Percentiles rank a stretch among this genome's conserved stretches.
phyloP scores from a whole-genome alignment of 2,113 vertebrate genomes.

The Protobothrops flavoviridis region DNA sequence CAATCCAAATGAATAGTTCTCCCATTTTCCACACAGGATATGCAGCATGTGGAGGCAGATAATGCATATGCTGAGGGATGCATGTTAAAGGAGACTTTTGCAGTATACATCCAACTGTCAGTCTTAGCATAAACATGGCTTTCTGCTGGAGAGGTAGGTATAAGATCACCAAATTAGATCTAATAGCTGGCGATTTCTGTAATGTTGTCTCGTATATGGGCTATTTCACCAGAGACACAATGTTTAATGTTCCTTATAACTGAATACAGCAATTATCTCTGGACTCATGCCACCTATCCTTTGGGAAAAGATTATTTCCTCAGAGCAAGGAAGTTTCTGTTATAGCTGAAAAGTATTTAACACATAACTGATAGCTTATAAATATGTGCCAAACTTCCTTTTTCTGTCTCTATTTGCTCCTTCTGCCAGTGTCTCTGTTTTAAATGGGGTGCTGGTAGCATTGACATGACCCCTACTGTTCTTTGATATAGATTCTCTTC shows the following conservation, averaged over 20 bases:
- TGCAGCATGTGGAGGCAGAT: not conserved
- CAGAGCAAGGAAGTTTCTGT: not conserved
- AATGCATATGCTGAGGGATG: not conserved
- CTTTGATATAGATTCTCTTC: not conserved
- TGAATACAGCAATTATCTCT: not conserved
- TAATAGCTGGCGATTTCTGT: not conserved
- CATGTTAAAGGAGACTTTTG: not conserved
- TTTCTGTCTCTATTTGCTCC: not conserved
- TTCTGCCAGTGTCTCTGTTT: not conserved
- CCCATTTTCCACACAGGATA: not conserved
- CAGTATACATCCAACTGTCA: not conserved
- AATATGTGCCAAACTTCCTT: not conserved
- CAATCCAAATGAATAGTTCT: not conserved
- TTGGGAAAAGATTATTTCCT: not conserved
- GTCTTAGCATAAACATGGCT: not conserved
- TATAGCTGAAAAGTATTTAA: not conserved
- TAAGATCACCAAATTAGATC: not conserved
- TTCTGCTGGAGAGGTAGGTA: not conserved
- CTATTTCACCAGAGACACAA: not conserved
- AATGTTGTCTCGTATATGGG: not conserved
- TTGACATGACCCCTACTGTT: not conserved
- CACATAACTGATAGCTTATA: not conserved
- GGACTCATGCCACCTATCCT: not conserved
- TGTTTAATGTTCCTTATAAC: not conserved
- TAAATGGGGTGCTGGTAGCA: not conserved